These are phyloP conservation scores for Epistrophella euchroma DNA, from an alignment of 2,888 invertebrate species.

Conservation along the genomic window DNA sequence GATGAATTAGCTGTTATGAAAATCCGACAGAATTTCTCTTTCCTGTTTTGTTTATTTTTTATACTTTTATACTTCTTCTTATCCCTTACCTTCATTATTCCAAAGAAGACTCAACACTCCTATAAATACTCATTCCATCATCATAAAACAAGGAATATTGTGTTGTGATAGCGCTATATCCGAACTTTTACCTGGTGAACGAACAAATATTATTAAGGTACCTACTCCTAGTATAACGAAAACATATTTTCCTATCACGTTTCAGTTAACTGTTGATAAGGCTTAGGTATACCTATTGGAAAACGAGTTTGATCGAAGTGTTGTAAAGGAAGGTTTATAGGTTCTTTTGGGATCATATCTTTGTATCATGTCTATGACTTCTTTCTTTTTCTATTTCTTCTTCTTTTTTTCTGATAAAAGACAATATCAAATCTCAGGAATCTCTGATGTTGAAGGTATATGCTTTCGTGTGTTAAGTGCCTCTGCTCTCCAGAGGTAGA, in stretches of 20 bases:
- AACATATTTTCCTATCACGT: constrained; percentile 44
- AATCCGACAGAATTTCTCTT: constrained; percentile 43
- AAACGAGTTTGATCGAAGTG: constrained; percentile 6
- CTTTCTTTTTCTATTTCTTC: not conserved
- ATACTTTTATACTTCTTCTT: not conserved
- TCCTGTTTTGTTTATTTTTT: not conserved
- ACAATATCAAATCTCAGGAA: constrained; percentile 35
- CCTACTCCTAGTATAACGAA: not conserved
- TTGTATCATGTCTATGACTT: constrained; percentile 10
- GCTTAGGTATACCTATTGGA: constrained; percentile 42
- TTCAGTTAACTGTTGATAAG: constrained; percentile 27
- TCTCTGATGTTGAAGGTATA: not conserved
- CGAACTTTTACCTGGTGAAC: constrained; percentile 8
- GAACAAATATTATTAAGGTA: not conserved
- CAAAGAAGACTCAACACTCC: not conserved
- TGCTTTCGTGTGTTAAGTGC: constrained; percentile 31
- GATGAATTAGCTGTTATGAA: constrained; percentile 63
- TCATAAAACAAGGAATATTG: not conserved
- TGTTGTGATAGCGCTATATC: not conserved
- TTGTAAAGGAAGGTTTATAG: not conserved
- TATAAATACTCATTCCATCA: constrained; percentile 25
- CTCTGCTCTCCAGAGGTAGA: not conserved
- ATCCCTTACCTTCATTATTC: not conserved
- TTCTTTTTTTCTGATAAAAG: not conserved
- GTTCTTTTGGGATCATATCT: constrained; percentile 30